A percentile compares a stretch with the other conserved stretches of the same genome.
Evolutionary conservation across 1,140 invertebrate species (phyloP).

Genomic region (Aphelenchoides avenae): DNA sequence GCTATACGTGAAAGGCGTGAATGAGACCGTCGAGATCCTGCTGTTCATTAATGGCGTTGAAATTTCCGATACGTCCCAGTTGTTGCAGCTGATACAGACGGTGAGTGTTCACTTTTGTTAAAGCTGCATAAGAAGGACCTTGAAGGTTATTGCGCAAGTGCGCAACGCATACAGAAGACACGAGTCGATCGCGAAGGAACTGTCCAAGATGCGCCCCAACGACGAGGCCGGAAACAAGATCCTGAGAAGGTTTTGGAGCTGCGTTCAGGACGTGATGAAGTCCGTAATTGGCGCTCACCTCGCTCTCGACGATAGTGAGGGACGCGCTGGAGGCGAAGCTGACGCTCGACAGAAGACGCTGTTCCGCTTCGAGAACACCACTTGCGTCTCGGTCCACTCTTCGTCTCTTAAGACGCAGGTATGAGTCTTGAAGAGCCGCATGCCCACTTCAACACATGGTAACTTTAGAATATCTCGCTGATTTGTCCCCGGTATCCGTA

Average conservation of each 20-base stretch:
- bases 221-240: not conserved
- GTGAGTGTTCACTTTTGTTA: conserved; percentile 6
- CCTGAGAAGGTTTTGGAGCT: conserved; percentile 3
- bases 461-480: conserved; percentile 40
- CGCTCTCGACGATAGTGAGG: not conserved
- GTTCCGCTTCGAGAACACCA: conserved; percentile 50
- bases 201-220: conserved; percentile 48
- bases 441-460: not conserved
- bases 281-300: not conserved
- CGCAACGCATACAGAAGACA: not conserved
- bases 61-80: conserved; percentile 17
- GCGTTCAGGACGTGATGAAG: not conserved
- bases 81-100: conserved; percentile 11
- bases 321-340: conserved; percentile 6
- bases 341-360: conserved; percentile 13
- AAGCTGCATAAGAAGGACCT: conserved; percentile 10
- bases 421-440: conserved; percentile 3
- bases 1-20: conserved; percentile 24
- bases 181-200: conserved; percentile 28
- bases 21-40: conserved; percentile 40
- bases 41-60: conserved; percentile 21
- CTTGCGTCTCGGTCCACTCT: conserved; percentile 29
- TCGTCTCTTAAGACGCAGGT: not conserved
- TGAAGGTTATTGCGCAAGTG: not conserved
- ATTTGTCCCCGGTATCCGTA: conserved; percentile 49